Base-by-base conservation (phyloP, 2,888 invertebrate species). In the Drosophila prostipennis region DNA sequence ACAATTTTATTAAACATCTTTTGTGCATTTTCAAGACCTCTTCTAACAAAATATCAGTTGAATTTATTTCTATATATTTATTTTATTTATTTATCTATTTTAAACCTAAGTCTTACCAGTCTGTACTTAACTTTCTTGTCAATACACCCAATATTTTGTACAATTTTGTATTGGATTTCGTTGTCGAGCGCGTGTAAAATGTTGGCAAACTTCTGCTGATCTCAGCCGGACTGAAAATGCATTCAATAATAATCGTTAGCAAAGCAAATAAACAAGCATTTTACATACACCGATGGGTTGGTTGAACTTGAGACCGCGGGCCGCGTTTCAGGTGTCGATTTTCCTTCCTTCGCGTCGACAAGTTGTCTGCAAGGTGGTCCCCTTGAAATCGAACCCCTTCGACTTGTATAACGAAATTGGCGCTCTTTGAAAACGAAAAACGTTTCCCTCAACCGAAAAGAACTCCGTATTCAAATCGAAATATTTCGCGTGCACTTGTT, bases 291-390 rank as follows among this genome's bases (percentile, higher is more conserved):
- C 58, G 56, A 43, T 34, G 46, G 73, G 52, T 55, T 52, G 42
- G 61, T 55, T 61, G 52, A 75, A 73, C 59, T 51, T 54, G 61
- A 54, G 54, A 34, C 23, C 14, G 14, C 32, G 19, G 45, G 26
- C 26, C n/a, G 6, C 7, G 13, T 43, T 63, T 45, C 32, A 26
- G 77, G 83, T 70, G 68, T 87, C 80, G 58, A 49, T 71, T 82
- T 83, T 58, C 80, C 72, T 85, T 87, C 83, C 88, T 80, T 56
- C 36, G 16, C 43, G 70, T 23, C 79, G 69, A 46, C 80, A 67
- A 49, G 52, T 45, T 74, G 76, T 72, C 74, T 76, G 72, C 57
- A 59, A 59, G 39, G 51, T 45, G 29, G 61, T 39, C 32, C 40
- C 59, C 43, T 23, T 68, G 80, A 76, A 72, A 77, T 68, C 67